Base-by-base conservation (phyloP, 2,888 invertebrate species). In the Chrysolina oricalcia region DNA sequence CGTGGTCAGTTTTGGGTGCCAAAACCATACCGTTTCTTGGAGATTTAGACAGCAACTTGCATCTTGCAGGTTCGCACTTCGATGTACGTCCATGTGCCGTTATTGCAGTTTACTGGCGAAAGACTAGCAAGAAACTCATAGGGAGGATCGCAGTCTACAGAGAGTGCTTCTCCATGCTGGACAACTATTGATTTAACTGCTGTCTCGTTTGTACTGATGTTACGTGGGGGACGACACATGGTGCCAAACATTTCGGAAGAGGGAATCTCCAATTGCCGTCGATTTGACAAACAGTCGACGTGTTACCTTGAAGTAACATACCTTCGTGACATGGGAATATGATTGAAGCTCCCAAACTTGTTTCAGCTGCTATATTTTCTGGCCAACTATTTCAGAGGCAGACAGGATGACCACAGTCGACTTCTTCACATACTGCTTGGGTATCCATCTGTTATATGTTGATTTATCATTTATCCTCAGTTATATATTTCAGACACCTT, bases 1-100 rank as follows among this genome's bases (percentile, higher is more conserved):
- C 97, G 86, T 99, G 99, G 78, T 97, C 96, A n/a, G 97, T 97
- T 86, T 98, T 98, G 0, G 98, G 97, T 0, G 98, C 99, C 73
- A 99, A 94, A 5, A 98, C 97, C 93, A 98, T 96, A 0, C 99
- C 98, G 84, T 98, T 95, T 71, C 95, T 94, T 0, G 99, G 97
- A 4, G 94, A 91, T 75, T 85, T 89, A 0, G 89, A 89, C 64
- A 89, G 83, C 75, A 85, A 83, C 75, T 89, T 89, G 74, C 89
- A 89, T 76, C 87, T 87, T 85, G 98, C 92, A 79, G 95, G 94
- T 76, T 94, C 92, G 85, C 95, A 95, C 72, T 94, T 92, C 5
- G 98, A 97, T 95, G 78, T 96, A 94, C 0, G 97, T 95, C 98
- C 98, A 99, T 0, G 97, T 96, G 0, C 98, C 98, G 84, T 98